A percentile compares a stretch with the other conserved stretches of the same genome.
Evolutionary conservation across 2,113 vertebrate species (phyloP).

Genomic region (Oostethus manadensis): DNA sequence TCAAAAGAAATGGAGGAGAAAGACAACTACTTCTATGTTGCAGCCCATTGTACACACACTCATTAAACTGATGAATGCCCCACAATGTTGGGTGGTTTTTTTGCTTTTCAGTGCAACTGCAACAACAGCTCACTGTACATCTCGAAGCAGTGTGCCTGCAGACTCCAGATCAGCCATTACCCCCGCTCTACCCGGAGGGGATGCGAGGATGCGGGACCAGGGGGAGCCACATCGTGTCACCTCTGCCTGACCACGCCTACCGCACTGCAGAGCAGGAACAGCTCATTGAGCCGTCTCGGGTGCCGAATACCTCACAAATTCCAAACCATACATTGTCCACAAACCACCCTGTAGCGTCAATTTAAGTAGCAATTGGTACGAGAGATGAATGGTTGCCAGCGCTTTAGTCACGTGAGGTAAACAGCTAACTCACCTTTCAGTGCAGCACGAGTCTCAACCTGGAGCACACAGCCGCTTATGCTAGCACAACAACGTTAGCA

Average conservation of each 20-base stretch:
- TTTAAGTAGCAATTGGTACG: not conserved
- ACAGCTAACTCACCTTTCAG: constrained; percentile 23
- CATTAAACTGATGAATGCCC: not conserved
- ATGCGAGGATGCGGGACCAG: constrained; percentile 53
- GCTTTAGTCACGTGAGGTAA: not conserved
- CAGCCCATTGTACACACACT: not conserved
- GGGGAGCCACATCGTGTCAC: constrained; percentile 37
- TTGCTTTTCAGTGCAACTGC: not conserved
- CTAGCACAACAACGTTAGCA: not conserved
- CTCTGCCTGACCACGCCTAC: constrained; percentile 61
- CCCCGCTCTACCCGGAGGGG: not conserved
- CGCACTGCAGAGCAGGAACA: constrained; percentile 72
- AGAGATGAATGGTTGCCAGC: not conserved
- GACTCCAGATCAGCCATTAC: constrained; percentile 17
- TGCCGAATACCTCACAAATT: constrained; percentile 9
- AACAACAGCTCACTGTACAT: constrained; percentile 33
- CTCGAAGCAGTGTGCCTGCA: constrained; percentile 30
- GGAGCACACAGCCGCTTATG: not conserved
- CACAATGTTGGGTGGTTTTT: not conserved
- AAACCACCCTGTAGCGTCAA: not conserved
- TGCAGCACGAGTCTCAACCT: not conserved
- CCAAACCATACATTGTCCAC: not conserved
- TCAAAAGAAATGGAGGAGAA: not conserved
- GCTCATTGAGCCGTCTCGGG: constrained; percentile 25
- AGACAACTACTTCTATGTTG: not conserved